These are phyloP conservation scores for Miniopterus natalensis DNA, from an alignment of 2,113 vertebrate species.

Conservation along the genomic window DNA sequence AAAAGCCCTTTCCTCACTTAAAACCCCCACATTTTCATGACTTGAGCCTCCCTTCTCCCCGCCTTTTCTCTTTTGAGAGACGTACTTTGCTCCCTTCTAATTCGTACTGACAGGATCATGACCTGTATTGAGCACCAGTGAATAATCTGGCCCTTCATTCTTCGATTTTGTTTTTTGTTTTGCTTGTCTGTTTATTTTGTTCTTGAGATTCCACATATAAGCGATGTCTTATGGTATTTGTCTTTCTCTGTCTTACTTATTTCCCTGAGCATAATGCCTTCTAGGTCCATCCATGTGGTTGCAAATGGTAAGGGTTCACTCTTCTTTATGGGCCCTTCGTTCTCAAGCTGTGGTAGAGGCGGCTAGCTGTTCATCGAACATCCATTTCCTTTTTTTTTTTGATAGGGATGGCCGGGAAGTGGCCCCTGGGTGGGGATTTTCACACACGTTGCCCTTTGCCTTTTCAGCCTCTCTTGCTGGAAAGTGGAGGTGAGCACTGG, in stretches of 20 bases:
- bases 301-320: background rate
- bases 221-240: background rate
- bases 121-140: background rate
- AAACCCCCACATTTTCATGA: background rate
- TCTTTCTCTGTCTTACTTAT: background rate
- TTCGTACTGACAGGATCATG: background rate
- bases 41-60: background rate
- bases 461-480: background rate
- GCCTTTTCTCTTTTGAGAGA: background rate
- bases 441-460: background rate
- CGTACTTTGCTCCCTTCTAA: background rate
- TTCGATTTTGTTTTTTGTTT: background rate
- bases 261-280: background rate
- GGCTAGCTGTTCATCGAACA: background rate
- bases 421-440: background rate
- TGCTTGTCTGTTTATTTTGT: background rate
- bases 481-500: background rate
- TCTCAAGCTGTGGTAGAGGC: background rate
- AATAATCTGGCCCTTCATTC: slow-evolving; percentile 13
- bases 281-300: background rate
- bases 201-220: background rate
- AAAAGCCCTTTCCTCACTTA: background rate
- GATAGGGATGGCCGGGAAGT: background rate
- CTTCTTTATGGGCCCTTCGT: background rate
- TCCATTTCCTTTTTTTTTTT: background rate